Base-by-base conservation (phyloP, 2,797 vertebrate genomes). In the Denticeps clupeoides region DNA sequence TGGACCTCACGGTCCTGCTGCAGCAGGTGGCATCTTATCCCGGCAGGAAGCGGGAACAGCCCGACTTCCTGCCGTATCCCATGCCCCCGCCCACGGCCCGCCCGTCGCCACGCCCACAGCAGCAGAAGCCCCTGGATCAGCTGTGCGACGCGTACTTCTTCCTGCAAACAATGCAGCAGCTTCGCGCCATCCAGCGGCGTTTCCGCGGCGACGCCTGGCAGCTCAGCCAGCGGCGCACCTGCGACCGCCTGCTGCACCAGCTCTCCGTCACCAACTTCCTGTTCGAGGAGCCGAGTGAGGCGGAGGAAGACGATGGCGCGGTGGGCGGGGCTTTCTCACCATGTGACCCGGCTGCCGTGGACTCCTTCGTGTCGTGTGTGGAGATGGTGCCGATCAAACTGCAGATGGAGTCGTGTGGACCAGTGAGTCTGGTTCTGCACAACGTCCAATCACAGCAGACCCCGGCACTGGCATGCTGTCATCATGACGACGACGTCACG, bases 21-120 rank as follows among this genome's bases (percentile, higher is more conserved):
- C 91, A 82, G 35, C 94, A 97, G 68, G 89, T 99, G 55, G 80
- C 84, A 3, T 91, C 86, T 0, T 97, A 94, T 63, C 92, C 89
- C 8, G 89, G 89, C 59, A 87, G 87, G 66, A 93, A 94, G 71
- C 50, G n/a, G n/a, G n/a, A 9, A 28, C 27, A 13, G 29, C 6
- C 5, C 6, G 23, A 32, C 29, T 32, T 29, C 6, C 4, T 32
- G 29, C 4, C 29, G 32, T n/a, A 32, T 7, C 24, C 24, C 24
- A 25, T 24, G 25, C 24, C 24, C 25, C 25, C 24, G 8, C 24
- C 24, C 24, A 25, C 3, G 7, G 25, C 7, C 7, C 24, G 1
- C n/a, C n/a, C 32, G n/a, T 6, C n/a, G 13, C 6, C 5, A 6
- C 12, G 15, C 32, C 7, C n/a, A n/a, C n/a, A n/a, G 15, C 32